These are phyloP conservation scores for Notolabrus celidotus DNA, from an alignment of 2,797 vertebrate species.

Conservation along the genomic window DNA sequence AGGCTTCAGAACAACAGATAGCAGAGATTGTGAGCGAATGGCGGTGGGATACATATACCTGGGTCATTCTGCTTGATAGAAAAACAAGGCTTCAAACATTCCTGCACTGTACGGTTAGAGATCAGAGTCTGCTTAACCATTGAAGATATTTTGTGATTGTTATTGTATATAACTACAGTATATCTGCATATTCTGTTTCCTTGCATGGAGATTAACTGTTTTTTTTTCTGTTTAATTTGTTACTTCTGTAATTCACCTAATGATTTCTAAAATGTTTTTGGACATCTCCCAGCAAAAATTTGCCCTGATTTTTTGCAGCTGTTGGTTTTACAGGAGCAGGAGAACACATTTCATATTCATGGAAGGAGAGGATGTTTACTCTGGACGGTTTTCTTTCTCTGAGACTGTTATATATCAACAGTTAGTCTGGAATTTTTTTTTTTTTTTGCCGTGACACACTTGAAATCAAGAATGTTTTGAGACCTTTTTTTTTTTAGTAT, in stretches of 20 bases:
- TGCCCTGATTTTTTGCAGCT: constrained; percentile 18
- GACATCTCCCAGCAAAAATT: not conserved
- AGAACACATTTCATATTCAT: constrained; percentile 8
- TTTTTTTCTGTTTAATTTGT: not conserved
- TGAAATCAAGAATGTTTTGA: not conserved
- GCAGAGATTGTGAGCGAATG: constrained; percentile 12
- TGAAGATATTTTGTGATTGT: not conserved
- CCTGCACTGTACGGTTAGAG: not conserved
- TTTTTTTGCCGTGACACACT: constrained; percentile 3
- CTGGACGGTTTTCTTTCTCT: constrained; percentile 30
- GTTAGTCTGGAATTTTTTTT: constrained; percentile 18
- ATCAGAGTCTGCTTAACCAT: not conserved
- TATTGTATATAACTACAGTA: not conserved
- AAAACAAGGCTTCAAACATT: constrained; percentile 12
- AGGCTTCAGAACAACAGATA: constrained; percentile 44
- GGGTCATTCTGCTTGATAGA: constrained; percentile 18
- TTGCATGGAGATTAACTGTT: not conserved
- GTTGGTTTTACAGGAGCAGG: constrained; percentile 31
- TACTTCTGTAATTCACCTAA: not conserved
- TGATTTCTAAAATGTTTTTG: constrained; percentile 4
- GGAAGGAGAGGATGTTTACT: constrained; percentile 41
- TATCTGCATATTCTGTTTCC: not conserved
- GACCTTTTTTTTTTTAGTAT: not conserved
- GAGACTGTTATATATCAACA: constrained; percentile 25
- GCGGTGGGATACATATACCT: not conserved